Conservation (phyloP, 2,113 vertebrate species). For the Larimichthys polyactis region DNA sequence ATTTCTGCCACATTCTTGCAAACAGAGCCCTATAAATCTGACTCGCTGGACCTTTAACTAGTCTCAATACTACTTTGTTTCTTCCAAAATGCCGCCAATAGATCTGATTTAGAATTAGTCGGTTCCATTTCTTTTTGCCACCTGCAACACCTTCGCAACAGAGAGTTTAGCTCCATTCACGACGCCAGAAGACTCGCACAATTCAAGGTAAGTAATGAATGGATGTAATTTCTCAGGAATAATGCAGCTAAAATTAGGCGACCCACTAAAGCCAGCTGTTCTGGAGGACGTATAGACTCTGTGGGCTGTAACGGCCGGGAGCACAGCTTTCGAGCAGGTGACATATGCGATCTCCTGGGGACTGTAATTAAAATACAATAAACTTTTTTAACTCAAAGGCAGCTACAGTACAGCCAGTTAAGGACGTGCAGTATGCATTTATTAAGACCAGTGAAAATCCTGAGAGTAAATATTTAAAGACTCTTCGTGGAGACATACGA, state of each 20-base stretch:
- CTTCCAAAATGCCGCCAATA: neutral
- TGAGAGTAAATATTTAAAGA: neutral
- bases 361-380: conserved; percentile 32
- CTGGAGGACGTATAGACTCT: neutral
- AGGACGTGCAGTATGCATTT: neutral
- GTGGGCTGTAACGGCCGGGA: neutral
- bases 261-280: neutral
- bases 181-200: neutral
- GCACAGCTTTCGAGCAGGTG: conserved; percentile 14
- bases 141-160: neutral
- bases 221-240: neutral
- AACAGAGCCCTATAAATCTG: too few species aligned
- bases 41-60: neutral
- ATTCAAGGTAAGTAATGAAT: neutral
- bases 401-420: neutral
- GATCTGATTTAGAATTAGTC: neutral
- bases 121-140: neutral
- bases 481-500: conserved; percentile 4
- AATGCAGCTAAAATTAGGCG: neutral
- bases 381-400: conserved; percentile 1
- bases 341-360: neutral
- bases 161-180: neutral
- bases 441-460: neutral
- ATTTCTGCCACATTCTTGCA: too few species aligned
- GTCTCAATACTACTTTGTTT: neutral